Evolutionary conservation across 2,797 vertebrate species (phyloP).

Genomic region (Pseudochromis fuscus): DNA sequence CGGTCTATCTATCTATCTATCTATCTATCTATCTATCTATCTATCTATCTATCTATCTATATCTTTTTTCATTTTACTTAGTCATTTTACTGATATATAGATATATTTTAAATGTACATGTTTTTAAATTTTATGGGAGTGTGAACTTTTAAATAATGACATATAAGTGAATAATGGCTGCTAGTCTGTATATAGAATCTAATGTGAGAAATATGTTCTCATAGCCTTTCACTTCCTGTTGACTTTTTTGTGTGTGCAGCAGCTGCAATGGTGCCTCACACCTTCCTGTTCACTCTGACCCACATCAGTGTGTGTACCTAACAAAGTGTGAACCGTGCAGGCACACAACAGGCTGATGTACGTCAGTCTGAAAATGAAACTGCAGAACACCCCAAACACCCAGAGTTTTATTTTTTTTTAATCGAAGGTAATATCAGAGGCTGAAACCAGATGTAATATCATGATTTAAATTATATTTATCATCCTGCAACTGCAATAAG

Average conservation of each 20-base stretch:
- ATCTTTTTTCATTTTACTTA: no score
- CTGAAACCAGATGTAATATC: background rate
- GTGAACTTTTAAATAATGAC: no score
- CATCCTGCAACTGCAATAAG: background rate
- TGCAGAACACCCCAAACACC: background rate
- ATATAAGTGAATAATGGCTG: background rate
- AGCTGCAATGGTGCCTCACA: background rate
- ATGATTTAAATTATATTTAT: background rate
- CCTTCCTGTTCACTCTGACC: slow-evolving; percentile 48
- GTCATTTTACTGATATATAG: no score
- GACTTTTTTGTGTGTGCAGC: slow-evolving; percentile 5
- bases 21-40: no score
- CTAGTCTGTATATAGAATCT: background rate
- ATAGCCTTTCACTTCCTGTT: slow-evolving; percentile 65
- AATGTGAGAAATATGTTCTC: background rate
- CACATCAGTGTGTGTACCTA: background rate
- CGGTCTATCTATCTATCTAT: no score
- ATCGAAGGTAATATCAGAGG: background rate
- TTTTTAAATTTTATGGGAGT: no score
- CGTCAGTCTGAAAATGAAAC: background rate
- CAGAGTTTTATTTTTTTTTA: slow-evolving; percentile 3
- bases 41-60: no score
- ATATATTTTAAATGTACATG: no score
- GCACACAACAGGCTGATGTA: background rate
- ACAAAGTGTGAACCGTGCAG: background rate